Evolutionary conservation across 2,888 invertebrate genomes (phyloP), one percentile per base, ranked within the genome.

Genomic region (Dexiosoma caninum): DNA sequence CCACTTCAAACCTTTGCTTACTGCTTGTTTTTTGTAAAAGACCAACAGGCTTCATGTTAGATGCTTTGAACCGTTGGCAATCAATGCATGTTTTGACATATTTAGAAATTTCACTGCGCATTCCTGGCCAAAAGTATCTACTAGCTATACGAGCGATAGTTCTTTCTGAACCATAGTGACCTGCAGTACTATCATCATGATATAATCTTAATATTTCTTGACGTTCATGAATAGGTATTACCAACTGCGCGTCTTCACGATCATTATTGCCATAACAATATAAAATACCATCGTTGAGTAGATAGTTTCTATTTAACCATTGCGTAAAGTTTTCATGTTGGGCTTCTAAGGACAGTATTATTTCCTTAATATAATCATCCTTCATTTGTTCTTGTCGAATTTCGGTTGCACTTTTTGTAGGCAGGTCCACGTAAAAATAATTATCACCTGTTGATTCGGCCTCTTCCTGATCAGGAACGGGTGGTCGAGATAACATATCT

Each of bases 51-150:
- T 84, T 84, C 16, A 82, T 30, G 59, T 83, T 83, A 5, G 53
- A 35, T n/a, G 80, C 62, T 21, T 82, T 84, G 27, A 74, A 80
- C 3, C 83, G 59, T 60, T 83, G 76, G 35, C 80, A 82, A 1
- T 81, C 78, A 27, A 78, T 51, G 19, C 83, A 83, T n/a, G 9
- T 37, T 23, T 37, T 77, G 0, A 80, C 53, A 19, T 79, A 64
- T 46, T 69, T 76, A 2, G 51, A 16, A 12, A 82, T 76, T 37
- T 83, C 70, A 14, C 46, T 44, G 4, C 77, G 51, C 80, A 83
- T 83, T 5, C 77, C 71, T 35, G 81, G 62, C 82, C 83, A 83
- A 42, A 60, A 83, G 10, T 81, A 83, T 21, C 76, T 69, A n/a
- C 10, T 16, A 1, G 75, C 10, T n/a, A 83, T 83, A 0, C 74